Percentiles rank a stretch among this genome's conserved stretches.
phyloP scores from a whole-genome alignment of 2,797 vertebrate genomes.

The Phalanger gymnotis region DNA sequence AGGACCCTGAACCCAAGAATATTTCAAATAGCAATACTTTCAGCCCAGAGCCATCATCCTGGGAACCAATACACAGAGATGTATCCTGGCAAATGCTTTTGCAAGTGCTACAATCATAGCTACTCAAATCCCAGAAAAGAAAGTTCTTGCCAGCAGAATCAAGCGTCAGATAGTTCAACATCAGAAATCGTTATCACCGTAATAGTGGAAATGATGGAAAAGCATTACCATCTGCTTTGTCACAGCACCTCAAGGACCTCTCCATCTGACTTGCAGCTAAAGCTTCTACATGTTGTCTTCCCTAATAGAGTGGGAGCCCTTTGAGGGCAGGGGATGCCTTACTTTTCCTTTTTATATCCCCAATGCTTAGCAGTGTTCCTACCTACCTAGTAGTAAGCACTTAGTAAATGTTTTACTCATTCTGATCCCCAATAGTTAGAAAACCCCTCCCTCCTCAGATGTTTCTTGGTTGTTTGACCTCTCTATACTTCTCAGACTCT shows the following conservation, averaged over 20 bases:
- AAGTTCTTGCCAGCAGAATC: neutral
- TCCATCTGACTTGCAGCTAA: neutral
- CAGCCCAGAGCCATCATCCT: neutral
- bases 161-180: neutral
- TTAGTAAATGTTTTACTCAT: neutral
- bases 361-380: neutral
- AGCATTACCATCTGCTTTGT: neutral
- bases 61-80: neutral
- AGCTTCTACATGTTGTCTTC: neutral
- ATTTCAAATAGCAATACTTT: neutral
- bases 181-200: neutral
- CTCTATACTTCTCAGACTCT: neutral
- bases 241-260: neutral
- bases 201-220: neutral
- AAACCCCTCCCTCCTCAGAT: neutral
- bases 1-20: neutral
- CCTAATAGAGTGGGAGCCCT: too few relatives aligned
- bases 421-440: neutral
- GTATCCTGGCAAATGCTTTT: neutral
- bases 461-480: neutral
- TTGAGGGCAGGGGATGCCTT: neutral
- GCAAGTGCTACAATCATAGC: neutral
- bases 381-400: neutral
- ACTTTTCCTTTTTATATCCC: neutral
- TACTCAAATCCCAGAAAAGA: neutral